Evolutionary conservation across 2,797 vertebrate genomes (phyloP).

Genomic region (Harpagifer antarcticus): DNA sequence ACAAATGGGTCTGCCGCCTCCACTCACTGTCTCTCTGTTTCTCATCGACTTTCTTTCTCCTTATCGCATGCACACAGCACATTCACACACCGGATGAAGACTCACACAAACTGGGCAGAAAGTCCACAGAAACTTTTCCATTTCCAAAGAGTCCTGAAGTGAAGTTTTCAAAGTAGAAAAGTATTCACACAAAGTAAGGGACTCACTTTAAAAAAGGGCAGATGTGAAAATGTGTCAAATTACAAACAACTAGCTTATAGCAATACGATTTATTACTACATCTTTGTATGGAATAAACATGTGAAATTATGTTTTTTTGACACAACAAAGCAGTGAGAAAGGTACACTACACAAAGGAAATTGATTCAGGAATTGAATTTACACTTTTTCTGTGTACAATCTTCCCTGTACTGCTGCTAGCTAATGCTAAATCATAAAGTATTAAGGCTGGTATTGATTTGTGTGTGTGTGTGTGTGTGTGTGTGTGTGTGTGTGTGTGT

Average conservation of each 20-base stretch:
- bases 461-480: not conserved
- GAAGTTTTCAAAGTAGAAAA: conserved; percentile 28
- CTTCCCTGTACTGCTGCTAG: conserved; percentile 9
- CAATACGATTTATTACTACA: not conserved
- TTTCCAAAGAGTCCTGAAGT: conserved; percentile 31
- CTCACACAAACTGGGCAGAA: conserved; percentile 12
- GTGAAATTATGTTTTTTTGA: conserved; percentile 10
- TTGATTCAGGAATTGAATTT: conserved; percentile 35
- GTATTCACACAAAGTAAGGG: conserved; percentile 12
- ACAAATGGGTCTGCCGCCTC: conserved; percentile 63
- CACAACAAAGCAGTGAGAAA: conserved; percentile 21
- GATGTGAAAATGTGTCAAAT: conserved; percentile 20
- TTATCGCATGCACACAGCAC: conserved; percentile 30
- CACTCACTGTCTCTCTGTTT: conserved; percentile 52
- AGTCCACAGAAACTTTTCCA: conserved; percentile 24
- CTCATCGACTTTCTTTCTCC: conserved; percentile 46
- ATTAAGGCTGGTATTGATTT: conserved; percentile 34
- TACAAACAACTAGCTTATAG: conserved; percentile 2
- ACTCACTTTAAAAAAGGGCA: conserved; percentile 7
- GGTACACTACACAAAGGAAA: conserved; percentile 23
- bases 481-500: not conserved
- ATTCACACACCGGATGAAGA: conserved; percentile 51
- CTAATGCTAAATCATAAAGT: conserved; percentile 35
- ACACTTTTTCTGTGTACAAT: conserved; percentile 31
- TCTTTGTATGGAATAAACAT: not conserved